Conservation (phyloP, 2,888 invertebrate genomes). For the Ectropis crepuscularia region DNA sequence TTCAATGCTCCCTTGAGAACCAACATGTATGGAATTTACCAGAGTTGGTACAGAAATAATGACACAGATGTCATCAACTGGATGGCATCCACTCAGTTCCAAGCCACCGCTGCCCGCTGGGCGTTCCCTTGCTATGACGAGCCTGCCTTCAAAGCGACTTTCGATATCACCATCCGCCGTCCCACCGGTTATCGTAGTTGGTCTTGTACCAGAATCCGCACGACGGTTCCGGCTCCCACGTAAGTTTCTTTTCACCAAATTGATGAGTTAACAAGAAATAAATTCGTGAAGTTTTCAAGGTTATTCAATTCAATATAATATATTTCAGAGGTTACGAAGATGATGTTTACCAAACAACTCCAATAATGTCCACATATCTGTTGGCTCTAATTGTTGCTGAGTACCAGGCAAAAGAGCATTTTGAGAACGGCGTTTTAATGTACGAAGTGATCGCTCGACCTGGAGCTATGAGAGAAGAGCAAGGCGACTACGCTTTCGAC, state of each 20-base stretch:
- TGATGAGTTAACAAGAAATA: not conserved
- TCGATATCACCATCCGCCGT: slow-evolving; percentile 87
- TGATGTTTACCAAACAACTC: slow-evolving; percentile 71
- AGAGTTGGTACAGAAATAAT: slow-evolving; percentile 68
- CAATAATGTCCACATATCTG: slow-evolving; percentile 87
- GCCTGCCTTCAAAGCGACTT: slow-evolving; percentile 92
- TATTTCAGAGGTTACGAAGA: slow-evolving; percentile 56
- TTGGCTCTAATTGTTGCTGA: slow-evolving; percentile 89
- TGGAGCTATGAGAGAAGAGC: slow-evolving; percentile 61
- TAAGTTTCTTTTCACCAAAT: slow-evolving; percentile 46
- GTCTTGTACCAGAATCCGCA: slow-evolving; percentile 84
- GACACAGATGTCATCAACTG: slow-evolving; percentile 59
- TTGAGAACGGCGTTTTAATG: slow-evolving; percentile 34
- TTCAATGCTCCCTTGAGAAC: slow-evolving; percentile 62
- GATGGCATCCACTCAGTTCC: slow-evolving; percentile 89
- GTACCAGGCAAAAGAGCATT: slow-evolving; percentile 61
- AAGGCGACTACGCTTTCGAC: slow-evolving; percentile 71
- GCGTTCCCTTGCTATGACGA: slow-evolving; percentile 94
- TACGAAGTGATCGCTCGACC: slow-evolving; percentile 79
- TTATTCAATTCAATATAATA: too few species aligned
- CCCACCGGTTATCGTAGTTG: slow-evolving; percentile 76
- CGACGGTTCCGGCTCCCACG: slow-evolving; percentile 44
- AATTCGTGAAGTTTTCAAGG: not conserved
- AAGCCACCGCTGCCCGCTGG: slow-evolving; percentile 87
- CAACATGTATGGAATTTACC: slow-evolving; percentile 77